Percentiles rank a stretch among this genome's conserved stretches.
phyloP scores from a whole-genome alignment of 2,888 invertebrate genomes.

The Alloplasta piceator region DNA sequence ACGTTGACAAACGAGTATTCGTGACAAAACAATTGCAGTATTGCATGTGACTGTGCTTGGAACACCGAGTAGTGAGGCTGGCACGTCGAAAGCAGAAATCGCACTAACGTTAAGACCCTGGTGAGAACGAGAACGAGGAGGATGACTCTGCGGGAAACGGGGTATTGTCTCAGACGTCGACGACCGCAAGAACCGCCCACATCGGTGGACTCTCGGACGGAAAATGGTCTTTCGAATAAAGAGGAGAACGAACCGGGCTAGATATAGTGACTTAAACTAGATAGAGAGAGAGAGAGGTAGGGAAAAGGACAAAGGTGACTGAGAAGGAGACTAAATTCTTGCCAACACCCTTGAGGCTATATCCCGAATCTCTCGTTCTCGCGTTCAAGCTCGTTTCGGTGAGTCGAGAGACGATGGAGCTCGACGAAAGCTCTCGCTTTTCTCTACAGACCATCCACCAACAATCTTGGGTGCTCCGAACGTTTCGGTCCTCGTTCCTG shows the following conservation, averaged over 20 bases:
- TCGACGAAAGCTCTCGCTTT: conserved; percentile 44
- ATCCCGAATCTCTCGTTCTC: conserved; percentile 51
- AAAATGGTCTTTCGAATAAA: conserved; percentile 62
- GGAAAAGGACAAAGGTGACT: conserved; percentile 49
- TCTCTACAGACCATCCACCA: conserved; percentile 50
- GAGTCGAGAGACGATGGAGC: conserved; percentile 37
- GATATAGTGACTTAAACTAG: conserved; percentile 34
- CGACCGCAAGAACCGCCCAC: conserved; percentile 61
- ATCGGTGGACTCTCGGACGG: conserved; percentile 58
- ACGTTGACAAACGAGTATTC: background rate
- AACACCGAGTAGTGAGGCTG: background rate
- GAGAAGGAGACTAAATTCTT: conserved; percentile 53
- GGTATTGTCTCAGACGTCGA: conserved; percentile 64
- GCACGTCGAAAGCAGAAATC: conserved; percentile 59
- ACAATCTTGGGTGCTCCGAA: conserved; percentile 49
- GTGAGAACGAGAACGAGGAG: conserved; percentile 30
- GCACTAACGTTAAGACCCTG: conserved; percentile 24
- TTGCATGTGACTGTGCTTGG: conserved; percentile 10
- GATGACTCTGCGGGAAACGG: conserved; percentile 37
- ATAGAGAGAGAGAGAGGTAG: conserved; percentile 1
- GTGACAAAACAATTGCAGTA: conserved; percentile 45
- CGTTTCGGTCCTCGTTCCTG: conserved; percentile 31
- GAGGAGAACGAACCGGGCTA: conserved; percentile 48
- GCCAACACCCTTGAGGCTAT: conserved; percentile 66
- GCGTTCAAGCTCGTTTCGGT: conserved; percentile 55